A percentile compares a stretch with the other conserved stretches of the same genome.
These are phyloP conservation scores for Anas georgica DNA, from an alignment of 2,797 vertebrate species.

Conservation along the genomic window DNA sequence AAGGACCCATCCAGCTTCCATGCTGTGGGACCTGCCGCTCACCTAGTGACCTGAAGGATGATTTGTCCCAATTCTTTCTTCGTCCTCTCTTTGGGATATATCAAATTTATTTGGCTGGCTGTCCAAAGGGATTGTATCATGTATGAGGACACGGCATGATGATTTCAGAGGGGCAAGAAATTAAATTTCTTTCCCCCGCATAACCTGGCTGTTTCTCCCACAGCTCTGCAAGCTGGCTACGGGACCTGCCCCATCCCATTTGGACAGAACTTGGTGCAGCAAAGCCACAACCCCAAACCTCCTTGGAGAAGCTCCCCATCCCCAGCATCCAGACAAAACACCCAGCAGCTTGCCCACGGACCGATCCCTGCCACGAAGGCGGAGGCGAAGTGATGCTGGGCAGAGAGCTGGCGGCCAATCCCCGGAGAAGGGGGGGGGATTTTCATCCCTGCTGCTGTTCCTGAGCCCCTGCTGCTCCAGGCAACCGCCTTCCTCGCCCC, in stretches of 20 bases:
- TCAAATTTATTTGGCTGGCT: not conserved
- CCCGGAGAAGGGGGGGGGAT: not conserved
- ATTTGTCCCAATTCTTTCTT: not conserved
- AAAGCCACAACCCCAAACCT: not conserved
- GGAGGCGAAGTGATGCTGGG: not conserved
- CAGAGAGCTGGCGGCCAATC: not conserved
- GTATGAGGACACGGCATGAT: rapidly evolving
- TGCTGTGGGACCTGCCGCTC: rapidly evolving
- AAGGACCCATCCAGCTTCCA: not conserved
- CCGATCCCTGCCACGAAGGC: not conserved
- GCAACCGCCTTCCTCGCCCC: not conserved
- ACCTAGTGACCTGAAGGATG: rapidly evolving
- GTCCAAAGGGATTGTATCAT: not conserved
- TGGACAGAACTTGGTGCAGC: not conserved
- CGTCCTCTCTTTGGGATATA: not conserved
- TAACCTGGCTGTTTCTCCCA: not conserved
- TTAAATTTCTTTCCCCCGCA: not conserved
- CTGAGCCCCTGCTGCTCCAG: not conserved
- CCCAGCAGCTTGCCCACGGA: not conserved
- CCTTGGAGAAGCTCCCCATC: not conserved
- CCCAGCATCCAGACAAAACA: not conserved
- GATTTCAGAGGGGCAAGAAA: not conserved
- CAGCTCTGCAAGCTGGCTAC: not conserved
- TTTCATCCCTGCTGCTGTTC: not conserved
- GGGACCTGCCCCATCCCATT: rapidly evolving